Conservation (phyloP, 1,140 invertebrate species). For the Nilaparvata lugens region DNA sequence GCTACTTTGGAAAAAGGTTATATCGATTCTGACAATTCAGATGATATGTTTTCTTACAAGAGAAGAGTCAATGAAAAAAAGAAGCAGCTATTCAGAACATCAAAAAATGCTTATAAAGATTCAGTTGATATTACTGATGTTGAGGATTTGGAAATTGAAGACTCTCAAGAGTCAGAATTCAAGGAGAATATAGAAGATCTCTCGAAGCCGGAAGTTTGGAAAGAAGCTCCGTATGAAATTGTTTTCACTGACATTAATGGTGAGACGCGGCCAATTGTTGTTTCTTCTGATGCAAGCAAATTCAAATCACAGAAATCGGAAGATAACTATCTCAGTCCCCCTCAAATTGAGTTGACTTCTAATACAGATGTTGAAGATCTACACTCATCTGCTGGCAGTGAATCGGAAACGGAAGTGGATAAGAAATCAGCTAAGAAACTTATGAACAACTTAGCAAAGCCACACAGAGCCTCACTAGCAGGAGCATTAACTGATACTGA, state of each 20-base stretch:
- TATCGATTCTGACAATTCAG: too few relatives aligned
- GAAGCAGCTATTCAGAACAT: too few relatives aligned
- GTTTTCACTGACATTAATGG: constrained; percentile 19
- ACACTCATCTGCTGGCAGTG: background rate
- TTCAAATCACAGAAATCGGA: too few relatives aligned
- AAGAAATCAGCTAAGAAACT: too few relatives aligned
- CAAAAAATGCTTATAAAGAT: too few relatives aligned
- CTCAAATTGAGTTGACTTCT: background rate
- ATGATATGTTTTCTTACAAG: too few relatives aligned
- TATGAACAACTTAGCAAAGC: background rate
- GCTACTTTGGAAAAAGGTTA: too few relatives aligned
- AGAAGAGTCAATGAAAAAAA: too few relatives aligned
- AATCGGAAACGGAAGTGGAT: background rate
- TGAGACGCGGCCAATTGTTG: constrained; percentile 11
- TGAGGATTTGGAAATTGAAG: constrained; percentile 22
- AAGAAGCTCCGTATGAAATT: constrained; percentile 16
- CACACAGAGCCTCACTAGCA: background rate
- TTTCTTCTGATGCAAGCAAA: constrained; percentile 12
- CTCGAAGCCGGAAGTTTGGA: constrained; percentile 1
- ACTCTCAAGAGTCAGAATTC: background rate
- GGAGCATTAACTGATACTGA: constrained; percentile 17
- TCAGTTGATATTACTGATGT: constrained; percentile 13
- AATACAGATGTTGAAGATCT: constrained; percentile 12
- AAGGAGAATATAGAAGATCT: too few relatives aligned
- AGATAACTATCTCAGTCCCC: background rate